Conservation (phyloP, 2,797 vertebrate species). For the Spea hammondii region DNA sequence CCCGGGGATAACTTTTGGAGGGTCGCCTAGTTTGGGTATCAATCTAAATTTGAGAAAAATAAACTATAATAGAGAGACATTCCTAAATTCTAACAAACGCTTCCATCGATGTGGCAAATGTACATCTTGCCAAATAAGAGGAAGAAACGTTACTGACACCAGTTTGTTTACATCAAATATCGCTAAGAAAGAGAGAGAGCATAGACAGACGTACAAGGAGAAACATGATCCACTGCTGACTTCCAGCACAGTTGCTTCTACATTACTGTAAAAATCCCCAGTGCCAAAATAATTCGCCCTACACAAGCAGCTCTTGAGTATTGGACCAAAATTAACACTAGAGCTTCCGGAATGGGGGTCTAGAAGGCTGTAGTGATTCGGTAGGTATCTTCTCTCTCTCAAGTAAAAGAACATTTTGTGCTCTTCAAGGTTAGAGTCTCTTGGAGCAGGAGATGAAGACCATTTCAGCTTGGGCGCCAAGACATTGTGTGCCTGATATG, state of each 20-base stretch:
- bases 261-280: constrained; percentile 44
- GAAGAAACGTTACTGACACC: too few species aligned
- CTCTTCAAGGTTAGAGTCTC: background rate
- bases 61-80: too few species aligned
- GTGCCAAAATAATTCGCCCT: constrained; percentile 34
- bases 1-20: too few species aligned
- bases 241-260: constrained; percentile 32
- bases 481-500: too few species aligned
- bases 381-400: background rate
- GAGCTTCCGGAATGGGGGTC: background rate
- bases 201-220: constrained; percentile 19
- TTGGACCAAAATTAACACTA: constrained; percentile 15
- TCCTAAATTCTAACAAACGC: too few species aligned
- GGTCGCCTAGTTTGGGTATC: too few species aligned
- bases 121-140: too few species aligned
- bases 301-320: constrained; percentile 12
- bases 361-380: background rate
- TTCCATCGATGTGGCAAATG: too few species aligned
- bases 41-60: too few species aligned
- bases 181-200: constrained; percentile 16
- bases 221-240: constrained; percentile 22
- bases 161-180: too few species aligned
- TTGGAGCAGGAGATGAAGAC: constrained; percentile 1
- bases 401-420: background rate
- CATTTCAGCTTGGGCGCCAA: background rate